Conservation (phyloP, 2,888 invertebrate genomes). For the Brachycybe producta region DNA sequence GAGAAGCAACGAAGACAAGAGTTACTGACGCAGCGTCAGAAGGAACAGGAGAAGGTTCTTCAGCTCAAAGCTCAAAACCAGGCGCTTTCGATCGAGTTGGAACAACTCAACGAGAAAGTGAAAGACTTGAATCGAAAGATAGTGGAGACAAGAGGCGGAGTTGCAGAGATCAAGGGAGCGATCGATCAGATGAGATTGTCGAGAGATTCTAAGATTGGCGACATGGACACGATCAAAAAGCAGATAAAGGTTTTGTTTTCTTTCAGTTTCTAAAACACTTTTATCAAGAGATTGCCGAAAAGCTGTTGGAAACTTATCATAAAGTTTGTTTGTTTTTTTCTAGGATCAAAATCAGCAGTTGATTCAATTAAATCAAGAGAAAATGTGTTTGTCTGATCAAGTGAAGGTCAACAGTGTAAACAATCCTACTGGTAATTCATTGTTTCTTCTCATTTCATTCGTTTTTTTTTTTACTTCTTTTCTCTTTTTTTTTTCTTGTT, state of each 20-base stretch:
- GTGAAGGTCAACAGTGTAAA: constrained; percentile 26
- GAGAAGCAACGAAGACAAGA: constrained; percentile 83
- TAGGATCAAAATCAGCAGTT: constrained; percentile 29
- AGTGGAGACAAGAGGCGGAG: constrained; percentile 68
- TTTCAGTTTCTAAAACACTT: constrained; percentile 18
- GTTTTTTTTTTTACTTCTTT: constrained; percentile 4
- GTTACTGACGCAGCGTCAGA: constrained; percentile 68
- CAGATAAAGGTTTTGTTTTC: constrained; percentile 22
- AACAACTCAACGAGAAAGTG: constrained; percentile 54
- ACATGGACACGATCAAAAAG: constrained; percentile 65
- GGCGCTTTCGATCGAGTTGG: constrained; percentile 63
- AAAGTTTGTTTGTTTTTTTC: not conserved
- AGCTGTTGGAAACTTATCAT: not conserved
- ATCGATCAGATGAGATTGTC: constrained; percentile 88
- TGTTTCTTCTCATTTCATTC: not conserved
- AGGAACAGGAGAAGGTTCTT: constrained; percentile 70
- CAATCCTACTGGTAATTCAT: constrained; percentile 30
- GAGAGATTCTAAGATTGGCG: constrained; percentile 78
- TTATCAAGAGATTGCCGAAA: not conserved
- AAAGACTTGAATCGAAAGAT: constrained; percentile 68
- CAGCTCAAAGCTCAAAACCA: constrained; percentile 78
- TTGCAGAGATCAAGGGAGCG: constrained; percentile 81
- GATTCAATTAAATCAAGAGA: constrained; percentile 30
- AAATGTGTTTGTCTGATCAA: constrained; percentile 29
- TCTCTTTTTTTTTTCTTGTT: constrained; percentile 15